Conservation (phyloP, 1,140 invertebrate genomes). For the Microplitis mediator region DNA sequence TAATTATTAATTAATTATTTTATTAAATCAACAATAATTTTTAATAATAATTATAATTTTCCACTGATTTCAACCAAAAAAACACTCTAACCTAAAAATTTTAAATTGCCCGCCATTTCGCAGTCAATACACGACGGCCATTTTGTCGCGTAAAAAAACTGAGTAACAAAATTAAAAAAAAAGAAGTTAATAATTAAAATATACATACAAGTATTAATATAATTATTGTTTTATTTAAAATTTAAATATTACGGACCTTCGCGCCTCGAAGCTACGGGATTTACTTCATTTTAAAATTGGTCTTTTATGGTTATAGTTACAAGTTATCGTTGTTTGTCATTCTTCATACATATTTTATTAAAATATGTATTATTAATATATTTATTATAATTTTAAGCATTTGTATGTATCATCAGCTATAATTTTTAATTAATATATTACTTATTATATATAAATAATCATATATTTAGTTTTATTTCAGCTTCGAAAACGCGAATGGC, state of each 20-base stretch:
- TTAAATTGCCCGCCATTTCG: too few relatives aligned
- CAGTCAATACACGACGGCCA: too few relatives aligned
- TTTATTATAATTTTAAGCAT: background rate
- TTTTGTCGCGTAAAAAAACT: too few relatives aligned
- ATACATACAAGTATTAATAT: conserved; percentile 6
- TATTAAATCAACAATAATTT: background rate
- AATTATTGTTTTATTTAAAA: background rate
- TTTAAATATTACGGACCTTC: background rate
- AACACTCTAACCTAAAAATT: too few relatives aligned
- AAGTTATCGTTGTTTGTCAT: background rate
- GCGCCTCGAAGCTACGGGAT: conserved; percentile 8
- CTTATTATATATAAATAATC: background rate
- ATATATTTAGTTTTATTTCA: background rate
- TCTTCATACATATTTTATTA: background rate
- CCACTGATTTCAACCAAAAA: too few relatives aligned
- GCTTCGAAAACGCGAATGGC: conserved; percentile 22
- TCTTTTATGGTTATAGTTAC: background rate
- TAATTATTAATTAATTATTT: background rate
- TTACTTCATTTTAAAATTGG: background rate
- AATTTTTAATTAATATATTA: background rate
- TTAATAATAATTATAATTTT: too few relatives aligned
- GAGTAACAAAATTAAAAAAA: background rate
- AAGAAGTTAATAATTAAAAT: background rate
- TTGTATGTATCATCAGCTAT: too few relatives aligned
- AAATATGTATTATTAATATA: too few relatives aligned